A percentile compares a stretch with the other conserved stretches of the same genome.
Evolutionary conservation across 2,113 vertebrate genomes (phyloP).

Genomic region (Myocastor coypus): DNA sequence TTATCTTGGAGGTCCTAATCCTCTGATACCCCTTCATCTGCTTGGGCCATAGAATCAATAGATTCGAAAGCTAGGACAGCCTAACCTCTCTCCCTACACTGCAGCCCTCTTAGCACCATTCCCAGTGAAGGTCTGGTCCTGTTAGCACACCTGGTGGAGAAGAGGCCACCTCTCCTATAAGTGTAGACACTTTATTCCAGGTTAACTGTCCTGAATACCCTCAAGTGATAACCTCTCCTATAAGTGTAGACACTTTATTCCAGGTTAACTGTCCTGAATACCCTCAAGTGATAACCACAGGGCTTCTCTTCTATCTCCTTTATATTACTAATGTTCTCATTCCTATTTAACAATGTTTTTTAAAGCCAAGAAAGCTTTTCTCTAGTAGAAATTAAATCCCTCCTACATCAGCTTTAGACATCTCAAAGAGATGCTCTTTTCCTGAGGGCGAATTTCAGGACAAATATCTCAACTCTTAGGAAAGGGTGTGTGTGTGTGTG

Average conservation of each 20-base stretch:
- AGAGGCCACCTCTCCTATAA: slow-evolving; percentile 19
- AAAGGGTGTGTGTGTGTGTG: neutral
- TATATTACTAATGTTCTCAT: slow-evolving; percentile 27
- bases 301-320: slow-evolving; percentile 19
- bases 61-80: neutral
- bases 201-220: neutral
- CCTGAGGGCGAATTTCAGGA: slow-evolving; percentile 5
- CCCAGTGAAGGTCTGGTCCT: neutral
- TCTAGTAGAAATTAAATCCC: slow-evolving; percentile 32
- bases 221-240: slow-evolving; percentile 23
- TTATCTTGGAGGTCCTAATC: neutral
- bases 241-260: neutral
- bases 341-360: slow-evolving; percentile 57
- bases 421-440: neutral
- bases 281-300: neutral
- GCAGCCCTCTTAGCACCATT: neutral
- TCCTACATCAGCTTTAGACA: neutral
- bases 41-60: neutral
- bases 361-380: slow-evolving; percentile 30
- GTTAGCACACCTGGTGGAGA: neutral
- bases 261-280: neutral
- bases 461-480: neutral
- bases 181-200: neutral
- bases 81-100: neutral
- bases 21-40: slow-evolving; percentile 27